Conservation (phyloP, 2,888 invertebrate species). For the Bugula neritina region DNA sequence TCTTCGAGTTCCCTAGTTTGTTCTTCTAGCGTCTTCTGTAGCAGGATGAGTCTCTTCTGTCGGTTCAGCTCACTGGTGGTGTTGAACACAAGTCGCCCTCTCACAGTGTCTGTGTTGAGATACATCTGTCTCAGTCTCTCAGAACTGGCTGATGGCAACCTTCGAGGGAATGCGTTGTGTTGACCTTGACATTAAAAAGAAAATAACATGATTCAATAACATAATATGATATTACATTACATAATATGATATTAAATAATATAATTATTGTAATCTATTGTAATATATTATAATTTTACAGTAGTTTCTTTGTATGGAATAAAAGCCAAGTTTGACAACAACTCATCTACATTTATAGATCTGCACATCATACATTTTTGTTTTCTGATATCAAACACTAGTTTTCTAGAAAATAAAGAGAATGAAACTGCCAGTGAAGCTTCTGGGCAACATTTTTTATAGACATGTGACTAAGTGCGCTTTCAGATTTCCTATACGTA, state of each 20-base stretch:
- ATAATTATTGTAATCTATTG: too few relatives aligned
- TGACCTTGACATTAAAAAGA: background rate
- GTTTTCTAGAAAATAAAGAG: too few relatives aligned
- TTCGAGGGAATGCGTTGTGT: constrained; percentile 9
- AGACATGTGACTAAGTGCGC: too few relatives aligned
- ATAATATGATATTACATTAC: background rate
- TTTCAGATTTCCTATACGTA: too few relatives aligned
- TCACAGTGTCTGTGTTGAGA: constrained; percentile 18
- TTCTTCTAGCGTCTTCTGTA: constrained; percentile 4
- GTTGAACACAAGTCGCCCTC: background rate
- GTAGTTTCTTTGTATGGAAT: too few relatives aligned
- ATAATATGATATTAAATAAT: background rate
- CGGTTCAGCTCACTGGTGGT: background rate
- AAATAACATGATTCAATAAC: background rate
- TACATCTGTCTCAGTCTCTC: constrained; percentile 22
- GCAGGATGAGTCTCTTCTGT: background rate
- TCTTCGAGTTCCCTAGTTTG: constrained; percentile 4
- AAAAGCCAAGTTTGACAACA: too few relatives aligned
- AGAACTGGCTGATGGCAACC: constrained; percentile 5
- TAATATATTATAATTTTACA: too few relatives aligned
- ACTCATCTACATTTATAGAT: too few relatives aligned
- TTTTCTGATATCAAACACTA: too few relatives aligned
- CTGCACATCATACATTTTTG: too few relatives aligned
- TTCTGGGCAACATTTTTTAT: too few relatives aligned
- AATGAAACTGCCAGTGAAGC: too few relatives aligned